Conservation (phyloP, 2,797 vertebrate species). For the Paedocypris micromegethes region DNA sequence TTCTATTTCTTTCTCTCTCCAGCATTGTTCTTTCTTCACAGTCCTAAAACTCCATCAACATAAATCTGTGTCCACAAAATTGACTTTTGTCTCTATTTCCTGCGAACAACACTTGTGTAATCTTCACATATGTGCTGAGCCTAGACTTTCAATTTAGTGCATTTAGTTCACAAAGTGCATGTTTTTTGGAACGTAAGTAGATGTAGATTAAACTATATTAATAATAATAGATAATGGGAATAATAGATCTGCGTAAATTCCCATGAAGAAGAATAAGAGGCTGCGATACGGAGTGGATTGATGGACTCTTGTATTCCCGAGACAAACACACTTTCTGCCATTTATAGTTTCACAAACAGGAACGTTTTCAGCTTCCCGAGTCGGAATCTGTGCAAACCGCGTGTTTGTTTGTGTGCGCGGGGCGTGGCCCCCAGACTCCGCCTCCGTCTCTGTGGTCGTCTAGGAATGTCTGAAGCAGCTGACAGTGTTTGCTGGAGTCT, state of each 20-base stretch:
- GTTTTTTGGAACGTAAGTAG: not conserved
- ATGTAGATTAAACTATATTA: constrained; percentile 6
- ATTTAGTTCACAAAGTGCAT: too few relatives aligned
- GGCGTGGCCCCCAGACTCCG: constrained; percentile 2
- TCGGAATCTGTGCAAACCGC: not conserved
- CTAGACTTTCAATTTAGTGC: not conserved
- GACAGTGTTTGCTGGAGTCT: not conserved
- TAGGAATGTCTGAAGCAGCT: constrained; percentile 19
- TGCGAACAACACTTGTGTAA: not conserved
- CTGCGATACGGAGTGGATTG: not conserved
- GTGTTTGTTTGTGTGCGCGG: constrained; percentile 19
- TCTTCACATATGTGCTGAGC: not conserved
- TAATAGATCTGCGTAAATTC: constrained; percentile 1
- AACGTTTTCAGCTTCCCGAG: not conserved
- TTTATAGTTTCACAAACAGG: constrained; percentile 2
- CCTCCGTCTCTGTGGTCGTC: constrained; percentile 28
- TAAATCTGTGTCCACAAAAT: not conserved
- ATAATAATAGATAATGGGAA: not conserved
- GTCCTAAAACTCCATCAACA: not conserved
- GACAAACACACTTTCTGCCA: not conserved
- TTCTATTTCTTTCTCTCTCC: not conserved
- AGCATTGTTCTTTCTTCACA: not conserved
- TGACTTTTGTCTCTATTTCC: constrained; percentile 11
- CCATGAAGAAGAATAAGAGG: not conserved
- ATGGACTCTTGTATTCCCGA: not conserved